phyloP scores from a whole-genome alignment of 1,140 invertebrate genomes.

The Mylabris phalerata region DNA sequence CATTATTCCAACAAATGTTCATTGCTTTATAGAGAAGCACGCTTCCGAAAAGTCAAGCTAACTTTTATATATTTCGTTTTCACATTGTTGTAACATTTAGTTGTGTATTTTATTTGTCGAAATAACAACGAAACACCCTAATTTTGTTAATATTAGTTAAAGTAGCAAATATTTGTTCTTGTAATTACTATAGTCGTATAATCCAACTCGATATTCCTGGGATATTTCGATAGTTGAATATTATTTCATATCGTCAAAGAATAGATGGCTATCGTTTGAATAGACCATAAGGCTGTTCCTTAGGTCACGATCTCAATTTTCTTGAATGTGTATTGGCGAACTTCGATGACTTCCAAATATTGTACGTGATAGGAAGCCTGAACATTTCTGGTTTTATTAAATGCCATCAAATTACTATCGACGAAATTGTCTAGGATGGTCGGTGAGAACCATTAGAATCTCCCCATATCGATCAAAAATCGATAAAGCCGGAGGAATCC shows the following conservation, averaged over 20 bases:
- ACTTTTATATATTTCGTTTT: neutral
- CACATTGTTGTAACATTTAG: neutral
- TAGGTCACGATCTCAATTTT: slow-evolving; percentile 22
- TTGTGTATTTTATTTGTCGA: neutral
- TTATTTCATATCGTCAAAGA: slow-evolving; percentile 12
- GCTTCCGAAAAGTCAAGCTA: slow-evolving; percentile 1
- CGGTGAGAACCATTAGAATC: too few relatives aligned
- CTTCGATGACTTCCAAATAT: slow-evolving; percentile 22
- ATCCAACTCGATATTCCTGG: too few relatives aligned
- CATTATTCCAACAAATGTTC: slow-evolving; percentile 26
- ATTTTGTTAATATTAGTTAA: too few relatives aligned
- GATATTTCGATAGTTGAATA: too few relatives aligned
- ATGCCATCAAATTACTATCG: slow-evolving; percentile 4
- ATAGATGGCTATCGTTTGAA: slow-evolving; percentile 5
- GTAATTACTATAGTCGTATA: too few relatives aligned
- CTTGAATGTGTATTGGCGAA: slow-evolving; percentile 16
- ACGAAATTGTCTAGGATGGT: too few relatives aligned
- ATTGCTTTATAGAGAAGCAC: slow-evolving; percentile 27
- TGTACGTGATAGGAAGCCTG: slow-evolving; percentile 21
- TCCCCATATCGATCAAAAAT: too few relatives aligned
- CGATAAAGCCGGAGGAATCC: too few relatives aligned
- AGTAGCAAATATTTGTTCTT: too few relatives aligned
- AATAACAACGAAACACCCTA: too few relatives aligned
- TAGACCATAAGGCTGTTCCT: neutral
- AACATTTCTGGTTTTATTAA: slow-evolving; percentile 15